Evolutionary conservation across 2,888 invertebrate genomes (phyloP), one percentile per base, ranked within the genome.

Genomic region (Heliconius hortense): DNA sequence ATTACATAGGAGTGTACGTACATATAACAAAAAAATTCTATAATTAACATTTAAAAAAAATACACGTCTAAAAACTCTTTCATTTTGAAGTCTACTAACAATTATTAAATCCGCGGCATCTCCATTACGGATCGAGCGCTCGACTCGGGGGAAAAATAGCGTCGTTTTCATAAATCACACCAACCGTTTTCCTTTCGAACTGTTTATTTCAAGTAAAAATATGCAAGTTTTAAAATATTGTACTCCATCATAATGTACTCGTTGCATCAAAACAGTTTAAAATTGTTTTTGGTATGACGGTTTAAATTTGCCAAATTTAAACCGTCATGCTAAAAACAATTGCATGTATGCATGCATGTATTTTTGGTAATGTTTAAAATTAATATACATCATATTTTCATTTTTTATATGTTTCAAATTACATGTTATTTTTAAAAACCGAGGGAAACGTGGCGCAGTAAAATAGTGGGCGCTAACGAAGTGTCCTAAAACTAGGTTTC

Each of bases 151-250:
- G 78, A 78, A 78, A 78, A 78, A 78, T 73, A 76, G 67, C 78
- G 71, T 76, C 74, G 72, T 78, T 78, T 78, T 73, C 78, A 78
- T 78, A 76, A 78, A 76, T 78, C 78, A 76, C 76, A 73, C 73
- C 71, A 78, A 75, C 78, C 74, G 75, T 67, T 78, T 75, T 76
- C 76, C 66, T 60, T 76, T 76, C 67, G 66, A 76, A 74, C 74
- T 78, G 77, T 78, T 78, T 78, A 76, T 76, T 76, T 72, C 76
- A 76, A 56, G 66, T 76, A 72, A 68, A 78, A 78, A 76, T 71
- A 71, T 71, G 70, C 75, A 71, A 74, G 72, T 67, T 76, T 76
- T 73, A 63, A 75, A 75, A 75, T 75, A 71, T 71, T 64, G 31
- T 59, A 43, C 28, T 71, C 56, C 59, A 28, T 75, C 70, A 71